Conservation (phyloP, 2,888 invertebrate species). For the Eulithis testata region DNA sequence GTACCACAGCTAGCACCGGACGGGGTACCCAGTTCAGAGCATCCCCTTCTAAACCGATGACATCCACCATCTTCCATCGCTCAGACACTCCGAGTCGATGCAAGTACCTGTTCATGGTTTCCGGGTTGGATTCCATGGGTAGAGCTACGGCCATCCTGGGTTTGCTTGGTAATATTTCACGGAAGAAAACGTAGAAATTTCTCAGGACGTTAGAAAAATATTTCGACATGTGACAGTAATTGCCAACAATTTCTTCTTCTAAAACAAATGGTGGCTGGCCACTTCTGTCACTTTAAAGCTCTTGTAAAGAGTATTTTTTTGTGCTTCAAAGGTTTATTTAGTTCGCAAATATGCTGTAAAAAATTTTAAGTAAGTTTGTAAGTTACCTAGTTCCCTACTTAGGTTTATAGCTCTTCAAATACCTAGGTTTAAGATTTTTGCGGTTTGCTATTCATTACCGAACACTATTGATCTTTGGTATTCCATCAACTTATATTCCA, state of each 20-base stretch:
- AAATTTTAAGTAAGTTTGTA: too few relatives aligned
- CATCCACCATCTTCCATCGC: constrained; percentile 94
- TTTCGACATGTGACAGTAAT: constrained; percentile 28
- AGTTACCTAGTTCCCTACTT: too few relatives aligned
- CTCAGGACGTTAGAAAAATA: constrained; percentile 20
- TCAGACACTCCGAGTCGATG: constrained; percentile 91
- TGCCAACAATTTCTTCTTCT: constrained; percentile 18
- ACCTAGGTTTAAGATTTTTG: not conserved
- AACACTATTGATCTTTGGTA: not conserved
- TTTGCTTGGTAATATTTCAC: constrained; percentile 23
- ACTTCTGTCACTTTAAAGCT: not conserved
- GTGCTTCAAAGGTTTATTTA: not conserved
- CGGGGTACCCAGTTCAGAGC: constrained; percentile 92
- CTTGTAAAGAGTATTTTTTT: too few relatives aligned
- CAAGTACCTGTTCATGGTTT: constrained; percentile 88
- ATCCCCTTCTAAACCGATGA: constrained; percentile 95
- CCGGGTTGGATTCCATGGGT: constrained; percentile 85
- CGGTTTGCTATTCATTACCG: not conserved
- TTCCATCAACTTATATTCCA: constrained; percentile 1
- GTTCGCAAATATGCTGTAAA: too few relatives aligned
- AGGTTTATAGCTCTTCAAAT: too few relatives aligned
- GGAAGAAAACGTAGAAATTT: constrained; percentile 24
- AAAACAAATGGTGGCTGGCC: constrained; percentile 1
- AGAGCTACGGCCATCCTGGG: constrained; percentile 60
- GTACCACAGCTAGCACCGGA: constrained; percentile 93